Evolutionary conservation across 2,888 invertebrate genomes (phyloP), one percentile per base, ranked within the genome.

Genomic region (Phymatocera aterrima): DNA sequence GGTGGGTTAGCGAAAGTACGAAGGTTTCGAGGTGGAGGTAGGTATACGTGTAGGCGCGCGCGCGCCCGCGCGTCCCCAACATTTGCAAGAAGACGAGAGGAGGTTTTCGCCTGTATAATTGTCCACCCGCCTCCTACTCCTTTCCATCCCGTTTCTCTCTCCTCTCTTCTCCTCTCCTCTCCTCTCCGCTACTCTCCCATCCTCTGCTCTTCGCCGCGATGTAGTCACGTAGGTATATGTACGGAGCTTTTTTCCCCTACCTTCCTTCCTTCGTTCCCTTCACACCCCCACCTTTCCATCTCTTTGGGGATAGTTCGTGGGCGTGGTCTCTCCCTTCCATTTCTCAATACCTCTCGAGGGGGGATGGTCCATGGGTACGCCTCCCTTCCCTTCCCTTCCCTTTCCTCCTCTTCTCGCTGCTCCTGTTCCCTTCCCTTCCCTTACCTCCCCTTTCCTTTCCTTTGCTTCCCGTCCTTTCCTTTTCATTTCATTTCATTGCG

Each of bases 31-130:
- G 78, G 81, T 40, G 65, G 48, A 68, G 51, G 89, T n/a, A n/a
- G n/a, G n/a, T 91, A 91, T 92, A 91, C 91, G 92, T 92, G 91
- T 92, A n/a, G 92, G 92, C 92, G 92, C 92, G 92, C 81, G 83
- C 84, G 85, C 86, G 89, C 89, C 87, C 87, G 84, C 85, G 85
- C 88, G 88, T 88, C 88, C 88, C 88, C 90, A 89, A 89, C 88
- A 90, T 90, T 90, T 90, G 87, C 79, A 79, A 64, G 46, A 37
- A n/a, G n/a, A n/a, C n/a, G n/a, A n/a, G n/a, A n/a, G n/a, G n/a
- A 12, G 43, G 12, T 43, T 43, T 57, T 75, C 75, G 61, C 79
- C 64, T 77, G 79, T 79, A 79, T 79, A 79, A 78, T 78, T 74
- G 78, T 65, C 54, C 77, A 21, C 34, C 86, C 80, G n/a, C n/a